Evolutionary conservation across 2,113 vertebrate species (phyloP), one percentile per base, ranked within the genome.

Genomic region (Scatophagus argus): DNA sequence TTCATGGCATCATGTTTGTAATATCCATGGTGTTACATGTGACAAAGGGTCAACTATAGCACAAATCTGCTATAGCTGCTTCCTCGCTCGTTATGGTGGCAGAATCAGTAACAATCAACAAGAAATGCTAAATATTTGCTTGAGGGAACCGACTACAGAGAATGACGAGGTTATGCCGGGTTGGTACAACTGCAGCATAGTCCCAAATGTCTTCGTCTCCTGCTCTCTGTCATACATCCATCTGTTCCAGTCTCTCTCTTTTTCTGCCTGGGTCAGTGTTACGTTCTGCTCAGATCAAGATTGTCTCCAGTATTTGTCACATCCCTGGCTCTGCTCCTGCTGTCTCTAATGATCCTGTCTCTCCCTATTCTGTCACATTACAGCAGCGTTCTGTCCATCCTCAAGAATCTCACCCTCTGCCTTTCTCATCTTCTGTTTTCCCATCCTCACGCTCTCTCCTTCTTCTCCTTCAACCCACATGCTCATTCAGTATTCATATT

Each of bases 401-500:
- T 71, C 44, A 77, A 73, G 38, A 74, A 78, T 70, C 82, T 74
- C 79, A 71, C 73, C 71, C 66, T 79, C 58, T 62, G 63, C 69
- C 51, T 81, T 66, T 78, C 82, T 83, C 72, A 64, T 86, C 81
- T 64, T 68, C 74, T 34, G 27, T 74, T 79, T 84, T 84, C 62
- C 85, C 77, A 77, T 87, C 74, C 59, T 86, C 71, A 71, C 68
- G 79, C 81, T 65, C 84, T 79, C 84, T 87, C 68, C 84, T 69
- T 55, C 69, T 72, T 81, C 69, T 74, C 78, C 73, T 64, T n/a
- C 87, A 86, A 80, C 88, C 89, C 89, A 92, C 88, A 93, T 86
- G 75, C 87, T 92, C 90, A 88, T 92, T 87, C 90, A 89, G 70
- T 92, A 90, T 91, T 92, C 86, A 91, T 92, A 91, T 90, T 90